Percentiles rank a stretch among this genome's conserved stretches.
These are phyloP conservation scores for Pomacea maculata DNA, from an alignment of 1,140 invertebrate genomes.

Conservation along the genomic window DNA sequence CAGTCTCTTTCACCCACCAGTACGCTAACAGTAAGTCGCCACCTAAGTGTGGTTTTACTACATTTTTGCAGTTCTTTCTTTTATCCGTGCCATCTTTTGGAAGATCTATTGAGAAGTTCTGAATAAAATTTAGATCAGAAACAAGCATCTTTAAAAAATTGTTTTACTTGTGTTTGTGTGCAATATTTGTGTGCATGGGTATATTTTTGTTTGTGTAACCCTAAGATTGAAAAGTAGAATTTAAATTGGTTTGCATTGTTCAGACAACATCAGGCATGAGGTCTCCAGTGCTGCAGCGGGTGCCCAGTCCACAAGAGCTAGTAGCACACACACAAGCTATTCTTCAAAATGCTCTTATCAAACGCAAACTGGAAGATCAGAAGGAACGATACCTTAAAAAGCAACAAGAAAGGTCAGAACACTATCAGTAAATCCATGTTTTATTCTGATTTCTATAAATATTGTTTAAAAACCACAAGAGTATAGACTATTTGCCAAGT, in stretches of 20 bases:
- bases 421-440: not conserved
- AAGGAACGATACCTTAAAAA: constrained; percentile 81
- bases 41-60: too few species aligned
- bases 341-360: constrained; percentile 83
- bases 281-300: constrained; percentile 68
- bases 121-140: too few species aligned
- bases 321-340: constrained; percentile 83
- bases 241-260: not conserved
- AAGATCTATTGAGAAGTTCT: too few species aligned
- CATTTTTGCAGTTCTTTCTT: too few species aligned
- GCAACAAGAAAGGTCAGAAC: constrained; percentile 70
- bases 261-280: constrained; percentile 26
- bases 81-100: too few species aligned
- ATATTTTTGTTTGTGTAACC: too few species aligned
- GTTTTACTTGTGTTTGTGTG: too few species aligned
- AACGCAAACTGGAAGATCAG: constrained; percentile 87
- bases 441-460: not conserved
- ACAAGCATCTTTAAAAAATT: too few species aligned
- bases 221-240: not conserved
- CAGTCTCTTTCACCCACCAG: constrained; percentile 34
- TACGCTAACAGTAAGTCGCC: constrained; percentile 40
- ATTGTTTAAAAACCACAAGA: not conserved
- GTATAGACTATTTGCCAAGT: not conserved
- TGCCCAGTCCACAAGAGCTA: constrained; percentile 84
- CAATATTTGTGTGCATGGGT: too few species aligned